Base-by-base conservation (phyloP, 1,140 invertebrate genomes). In the Drosophila grimshawi region DNA sequence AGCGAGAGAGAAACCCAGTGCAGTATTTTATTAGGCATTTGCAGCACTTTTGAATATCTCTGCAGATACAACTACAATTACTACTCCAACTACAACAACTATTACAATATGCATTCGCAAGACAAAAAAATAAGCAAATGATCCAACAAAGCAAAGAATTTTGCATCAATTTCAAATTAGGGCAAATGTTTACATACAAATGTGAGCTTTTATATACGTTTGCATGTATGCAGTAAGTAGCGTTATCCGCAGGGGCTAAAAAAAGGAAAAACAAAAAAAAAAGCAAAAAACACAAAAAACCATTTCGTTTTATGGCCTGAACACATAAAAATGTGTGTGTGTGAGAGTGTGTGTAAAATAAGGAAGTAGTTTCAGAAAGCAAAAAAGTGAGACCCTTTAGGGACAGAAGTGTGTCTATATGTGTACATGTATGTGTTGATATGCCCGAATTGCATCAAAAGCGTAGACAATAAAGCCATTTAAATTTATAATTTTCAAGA, bases 1-100 rank as follows among this genome's bases (percentile, higher is more conserved):
- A 51, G 4, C 46, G 53, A 48, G 52, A 37, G 53, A 53, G 55
- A 60, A 72, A 37, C 43, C 62, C 6, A 43, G 45, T 35, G 30
- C 56, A 64, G 65, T 68, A 73, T 73, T 73, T 61, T 52, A 73
- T 68, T 53, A 61, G 56, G 64, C 48, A 61, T 68, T 46, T 60
- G 64, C 43, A 55, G 41, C 33, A 73, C 33, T 68, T 55, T 32
- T n/a, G 41, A 60, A 59, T 52, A 57, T 51, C 49, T 68, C 48
- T 37, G 19, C 48, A 68, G 62, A 66, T 57, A 52, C 32, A 33
- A 10, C 19, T 19, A 19, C 19, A 19, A 19, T 19, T 1, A 19
- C 19, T 19, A 19, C 19, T 19, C 19, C 41, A 45, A 60, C 39
- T 3, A 41, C 11, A 6, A 45, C 32, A 61, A 61, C 45, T 62